A percentile compares a stretch with the other conserved stretches of the same genome.
Evolutionary conservation across 53 echinoderm and acorn worm species (phyloP).

Genomic region (Arbacia lixula): DNA sequence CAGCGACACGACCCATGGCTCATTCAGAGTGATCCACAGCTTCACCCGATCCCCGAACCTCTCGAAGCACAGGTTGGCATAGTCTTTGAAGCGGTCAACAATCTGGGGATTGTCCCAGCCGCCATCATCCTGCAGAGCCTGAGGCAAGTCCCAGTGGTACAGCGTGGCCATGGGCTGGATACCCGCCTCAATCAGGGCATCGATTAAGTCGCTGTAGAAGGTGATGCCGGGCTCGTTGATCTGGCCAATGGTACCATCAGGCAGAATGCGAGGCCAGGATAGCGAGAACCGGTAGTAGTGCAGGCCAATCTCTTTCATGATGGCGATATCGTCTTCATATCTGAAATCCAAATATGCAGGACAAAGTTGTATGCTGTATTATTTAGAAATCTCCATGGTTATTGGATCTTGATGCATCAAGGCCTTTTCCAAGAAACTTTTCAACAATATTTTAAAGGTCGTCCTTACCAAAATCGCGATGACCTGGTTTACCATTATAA

Average conservation of each 20-base stretch:
- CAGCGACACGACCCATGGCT: constrained; percentile 84
- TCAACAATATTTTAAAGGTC: no score
- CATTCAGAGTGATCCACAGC: constrained; percentile 91
- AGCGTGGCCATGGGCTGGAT: constrained; percentile 86
- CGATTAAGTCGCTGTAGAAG: constrained; percentile 80
- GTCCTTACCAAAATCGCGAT: no score
- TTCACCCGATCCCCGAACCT: constrained; percentile 86
- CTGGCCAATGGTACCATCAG: constrained; percentile 75
- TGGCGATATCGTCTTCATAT: constrained; percentile 65
- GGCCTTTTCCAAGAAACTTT: no score
- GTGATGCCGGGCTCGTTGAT: constrained; percentile 68
- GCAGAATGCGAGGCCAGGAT: constrained; percentile 83
- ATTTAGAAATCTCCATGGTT: no score
- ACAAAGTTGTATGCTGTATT: no score
- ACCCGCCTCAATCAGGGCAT: constrained; percentile 69
- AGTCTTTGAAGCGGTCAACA: constrained; percentile 75
- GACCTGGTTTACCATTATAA: no score
- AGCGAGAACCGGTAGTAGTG: constrained; percentile 84
- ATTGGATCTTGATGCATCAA: no score
- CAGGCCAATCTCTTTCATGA: constrained; percentile 79
- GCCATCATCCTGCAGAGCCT: constrained; percentile 77
- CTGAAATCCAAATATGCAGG: constrained; percentile 50
- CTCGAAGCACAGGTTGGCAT: constrained; percentile 78
- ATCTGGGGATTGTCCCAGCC: constrained; percentile 78
- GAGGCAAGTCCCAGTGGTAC: constrained; percentile 90